A percentile compares a stretch with the other conserved stretches of the same genome.
phyloP scores from a whole-genome alignment of 2,797 vertebrate species.

The Pseudochaenichthys georgianus region DNA sequence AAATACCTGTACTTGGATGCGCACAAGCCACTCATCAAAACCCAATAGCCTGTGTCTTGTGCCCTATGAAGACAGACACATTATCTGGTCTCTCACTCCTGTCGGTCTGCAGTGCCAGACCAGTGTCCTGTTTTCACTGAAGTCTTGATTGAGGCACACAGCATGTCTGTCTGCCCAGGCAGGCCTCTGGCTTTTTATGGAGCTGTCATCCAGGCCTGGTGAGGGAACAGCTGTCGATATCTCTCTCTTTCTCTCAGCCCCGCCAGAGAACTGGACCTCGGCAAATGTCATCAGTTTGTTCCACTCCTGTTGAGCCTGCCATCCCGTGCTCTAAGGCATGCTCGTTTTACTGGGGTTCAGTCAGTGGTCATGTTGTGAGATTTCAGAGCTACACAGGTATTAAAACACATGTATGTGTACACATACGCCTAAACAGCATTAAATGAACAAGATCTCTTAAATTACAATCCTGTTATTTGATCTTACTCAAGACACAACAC shows the following conservation, averaged over 20 bases:
- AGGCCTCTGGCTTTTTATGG: constrained; percentile 81
- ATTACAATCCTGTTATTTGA: constrained; percentile 6
- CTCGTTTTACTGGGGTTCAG: constrained; percentile 77
- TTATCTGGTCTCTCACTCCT: constrained; percentile 32
- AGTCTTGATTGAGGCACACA: constrained; percentile 53
- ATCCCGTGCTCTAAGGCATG: constrained; percentile 54
- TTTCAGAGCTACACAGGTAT: constrained; percentile 37
- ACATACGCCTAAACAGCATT: not conserved
- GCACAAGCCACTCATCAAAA: not conserved
- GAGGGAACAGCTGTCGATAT: constrained; percentile 78
- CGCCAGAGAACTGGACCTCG: constrained; percentile 71
- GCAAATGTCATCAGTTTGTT: constrained; percentile 81
- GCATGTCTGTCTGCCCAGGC: constrained; percentile 75
- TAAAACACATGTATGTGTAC: constrained; percentile 14
- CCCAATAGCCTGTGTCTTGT: not conserved
- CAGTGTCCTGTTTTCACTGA: constrained; percentile 45
- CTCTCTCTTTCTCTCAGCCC: constrained; percentile 68
- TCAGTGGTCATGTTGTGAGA: constrained; percentile 75
- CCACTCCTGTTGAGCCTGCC: constrained; percentile 62
- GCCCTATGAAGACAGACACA: not conserved
- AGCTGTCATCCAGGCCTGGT: constrained; percentile 78
- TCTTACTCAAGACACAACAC: constrained; percentile 3
- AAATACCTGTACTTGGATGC: not conserved
- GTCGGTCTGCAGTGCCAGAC: constrained; percentile 24
- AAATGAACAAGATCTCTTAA: not conserved